Percentiles rank a stretch among this genome's conserved stretches.
phyloP scores from a whole-genome alignment of 2,888 invertebrate species.

The Eilema sororculum region DNA sequence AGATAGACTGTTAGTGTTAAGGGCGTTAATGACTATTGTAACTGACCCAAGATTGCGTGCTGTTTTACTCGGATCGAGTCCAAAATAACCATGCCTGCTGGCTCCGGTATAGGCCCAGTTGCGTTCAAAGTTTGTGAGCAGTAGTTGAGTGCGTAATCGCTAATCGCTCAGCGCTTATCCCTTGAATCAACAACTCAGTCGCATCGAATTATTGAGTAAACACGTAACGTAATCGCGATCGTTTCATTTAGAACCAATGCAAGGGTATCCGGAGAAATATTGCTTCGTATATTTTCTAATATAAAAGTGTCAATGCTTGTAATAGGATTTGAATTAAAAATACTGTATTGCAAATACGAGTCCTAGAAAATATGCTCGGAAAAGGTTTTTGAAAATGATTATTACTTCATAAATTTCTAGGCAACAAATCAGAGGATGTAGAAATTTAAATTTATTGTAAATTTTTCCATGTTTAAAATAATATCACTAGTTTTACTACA shows the following conservation, averaged over 20 bases:
- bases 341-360: slow-evolving; percentile 23
- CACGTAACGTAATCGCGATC: slow-evolving; percentile 82
- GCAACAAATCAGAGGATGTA: not conserved
- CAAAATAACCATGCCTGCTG: too few species aligned
- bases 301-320: slow-evolving; percentile 69
- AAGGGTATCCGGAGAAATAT: slow-evolving; percentile 78
- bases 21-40: too few species aligned
- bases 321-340: slow-evolving; percentile 65
- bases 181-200: slow-evolving; percentile 59
- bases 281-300: slow-evolving; percentile 71
- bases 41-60: too few species aligned
- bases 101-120: too few species aligned
- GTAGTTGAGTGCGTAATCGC: slow-evolving; percentile 32
- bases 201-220: slow-evolving; percentile 87
- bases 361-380: not conserved
- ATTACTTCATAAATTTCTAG: not conserved
- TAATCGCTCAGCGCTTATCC: slow-evolving; percentile 54
- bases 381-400: not conserved
- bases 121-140: too few species aligned
- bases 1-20: too few species aligned
- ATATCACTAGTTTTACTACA: too few species aligned
- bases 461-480: not conserved
- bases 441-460: not conserved
- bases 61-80: too few species aligned
- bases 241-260: slow-evolving; percentile 79